These are phyloP conservation scores for Toxostoma redivivum DNA, from an alignment of 2,113 vertebrate species.

Conservation along the genomic window DNA sequence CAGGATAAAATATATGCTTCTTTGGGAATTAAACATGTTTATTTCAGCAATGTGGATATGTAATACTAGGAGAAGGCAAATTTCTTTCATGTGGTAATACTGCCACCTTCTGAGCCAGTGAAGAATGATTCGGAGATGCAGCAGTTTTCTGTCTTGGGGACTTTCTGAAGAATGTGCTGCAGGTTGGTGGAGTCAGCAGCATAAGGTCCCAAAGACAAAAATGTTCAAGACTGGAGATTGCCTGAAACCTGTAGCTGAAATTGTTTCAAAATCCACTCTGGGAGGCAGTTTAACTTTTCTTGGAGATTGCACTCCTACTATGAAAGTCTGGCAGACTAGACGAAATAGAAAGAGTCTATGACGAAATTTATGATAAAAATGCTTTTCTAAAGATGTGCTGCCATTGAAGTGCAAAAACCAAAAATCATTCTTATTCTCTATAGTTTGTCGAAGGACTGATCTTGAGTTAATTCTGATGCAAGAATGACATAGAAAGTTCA, in stretches of 20 bases:
- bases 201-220: constrained; percentile 41
- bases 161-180: background rate
- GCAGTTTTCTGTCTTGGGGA: background rate
- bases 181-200: background rate
- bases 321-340: constrained; percentile 33
- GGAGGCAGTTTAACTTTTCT: background rate
- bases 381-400: background rate
- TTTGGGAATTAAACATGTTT: constrained; percentile 82
- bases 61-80: background rate
- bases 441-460: background rate
- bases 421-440: background rate
- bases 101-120: constrained; percentile 87
- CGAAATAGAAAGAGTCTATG: constrained; percentile 28
- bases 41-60: constrained; percentile 64
- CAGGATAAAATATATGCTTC: constrained; percentile 77
- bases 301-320: constrained; percentile 21
- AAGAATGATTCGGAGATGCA: constrained; percentile 62
- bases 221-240: background rate
- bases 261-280: constrained; percentile 17
- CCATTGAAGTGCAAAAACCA: background rate
- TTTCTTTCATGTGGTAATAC: constrained; percentile 82
- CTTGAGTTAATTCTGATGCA: constrained; percentile 9
- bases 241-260: constrained; percentile 38
- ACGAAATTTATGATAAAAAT: constrained; percentile 29
- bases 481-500: constrained; percentile 21